phyloP scores from a whole-genome alignment of 2,888 invertebrate genomes.

The Tethea ocularis region DNA sequence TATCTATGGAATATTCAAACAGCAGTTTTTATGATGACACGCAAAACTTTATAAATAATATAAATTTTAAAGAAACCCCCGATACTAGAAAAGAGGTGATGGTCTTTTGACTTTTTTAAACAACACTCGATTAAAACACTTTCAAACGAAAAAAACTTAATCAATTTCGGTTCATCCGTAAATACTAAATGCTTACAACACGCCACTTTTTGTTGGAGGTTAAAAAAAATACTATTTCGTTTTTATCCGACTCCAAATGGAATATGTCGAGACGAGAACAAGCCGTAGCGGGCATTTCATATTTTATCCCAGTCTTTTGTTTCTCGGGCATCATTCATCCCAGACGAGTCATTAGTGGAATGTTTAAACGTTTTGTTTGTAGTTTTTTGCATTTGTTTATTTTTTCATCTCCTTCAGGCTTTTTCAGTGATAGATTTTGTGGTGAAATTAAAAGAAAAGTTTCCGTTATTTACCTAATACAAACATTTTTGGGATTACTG shows the following conservation, averaged over 20 bases:
- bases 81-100: too few relatives aligned
- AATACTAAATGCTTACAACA: too few relatives aligned
- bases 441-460: slow-evolving; percentile 10
- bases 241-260: not conserved
- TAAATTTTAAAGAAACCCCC: too few relatives aligned
- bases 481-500: not conserved
- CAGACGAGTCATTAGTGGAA: slow-evolving; percentile 58
- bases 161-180: too few relatives aligned
- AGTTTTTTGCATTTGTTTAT: slow-evolving; percentile 39
- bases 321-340: slow-evolving; percentile 50
- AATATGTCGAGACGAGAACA: not conserved
- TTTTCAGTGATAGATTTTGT: slow-evolving; percentile 15
- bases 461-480: slow-evolving; percentile 15
- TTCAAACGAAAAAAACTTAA: too few relatives aligned
- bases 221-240: too few relatives aligned
- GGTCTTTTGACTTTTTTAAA: too few relatives aligned
- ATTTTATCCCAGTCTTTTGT: slow-evolving; percentile 50
- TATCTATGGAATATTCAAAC: too few relatives aligned
- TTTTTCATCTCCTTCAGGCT: slow-evolving; percentile 8
- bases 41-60: too few relatives aligned
- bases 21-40: too few relatives aligned
- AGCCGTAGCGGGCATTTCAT: slow-evolving; percentile 29
- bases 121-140: too few relatives aligned
- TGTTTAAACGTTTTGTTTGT: slow-evolving; percentile 55
- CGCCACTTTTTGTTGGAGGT: too few relatives aligned